Percentiles rank a stretch among this genome's conserved stretches.
Evolutionary conservation across 2,797 vertebrate species (phyloP).

Genomic region (Platalea minor): DNA sequence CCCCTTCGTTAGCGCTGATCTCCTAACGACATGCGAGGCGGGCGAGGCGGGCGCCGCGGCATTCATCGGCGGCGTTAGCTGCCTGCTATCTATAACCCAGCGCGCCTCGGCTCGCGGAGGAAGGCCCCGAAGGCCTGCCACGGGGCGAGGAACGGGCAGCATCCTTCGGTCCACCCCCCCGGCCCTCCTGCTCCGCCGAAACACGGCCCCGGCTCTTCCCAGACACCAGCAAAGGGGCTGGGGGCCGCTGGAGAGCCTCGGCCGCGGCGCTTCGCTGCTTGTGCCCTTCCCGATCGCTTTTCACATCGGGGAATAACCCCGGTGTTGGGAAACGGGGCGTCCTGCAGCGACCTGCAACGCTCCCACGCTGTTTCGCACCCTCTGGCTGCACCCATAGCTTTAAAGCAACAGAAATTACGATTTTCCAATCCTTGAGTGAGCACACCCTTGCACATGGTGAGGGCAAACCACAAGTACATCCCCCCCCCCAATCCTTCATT

Average conservation of each 20-base stretch:
- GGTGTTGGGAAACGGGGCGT: background rate
- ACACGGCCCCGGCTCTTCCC: rapidly evolving
- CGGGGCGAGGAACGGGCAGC: background rate
- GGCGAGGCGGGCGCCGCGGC: rapidly evolving
- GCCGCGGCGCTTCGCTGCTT: rapidly evolving
- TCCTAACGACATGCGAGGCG: background rate
- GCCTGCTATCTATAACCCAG: background rate
- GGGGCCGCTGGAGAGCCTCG: background rate
- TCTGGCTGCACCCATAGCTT: rapidly evolving
- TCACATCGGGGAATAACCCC: rapidly evolving
- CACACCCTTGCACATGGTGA: background rate
- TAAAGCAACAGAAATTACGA: rapidly evolving
- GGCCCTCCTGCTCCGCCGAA: background rate
- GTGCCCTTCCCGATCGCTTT: background rate
- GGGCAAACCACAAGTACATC: background rate
- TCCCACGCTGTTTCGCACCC: rapidly evolving
- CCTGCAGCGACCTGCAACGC: rapidly evolving
- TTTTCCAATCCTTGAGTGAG: background rate
- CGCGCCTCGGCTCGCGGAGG: background rate
- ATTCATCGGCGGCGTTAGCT: rapidly evolving
- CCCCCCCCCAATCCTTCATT: background rate
- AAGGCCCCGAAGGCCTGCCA: background rate
- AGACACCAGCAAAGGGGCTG: background rate
- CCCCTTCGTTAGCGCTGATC: background rate
- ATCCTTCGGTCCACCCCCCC: background rate